Evolutionary conservation across 2,888 invertebrate genomes (phyloP), one percentile per base, ranked within the genome.

Genomic region (Cerceris rybyensis): DNA sequence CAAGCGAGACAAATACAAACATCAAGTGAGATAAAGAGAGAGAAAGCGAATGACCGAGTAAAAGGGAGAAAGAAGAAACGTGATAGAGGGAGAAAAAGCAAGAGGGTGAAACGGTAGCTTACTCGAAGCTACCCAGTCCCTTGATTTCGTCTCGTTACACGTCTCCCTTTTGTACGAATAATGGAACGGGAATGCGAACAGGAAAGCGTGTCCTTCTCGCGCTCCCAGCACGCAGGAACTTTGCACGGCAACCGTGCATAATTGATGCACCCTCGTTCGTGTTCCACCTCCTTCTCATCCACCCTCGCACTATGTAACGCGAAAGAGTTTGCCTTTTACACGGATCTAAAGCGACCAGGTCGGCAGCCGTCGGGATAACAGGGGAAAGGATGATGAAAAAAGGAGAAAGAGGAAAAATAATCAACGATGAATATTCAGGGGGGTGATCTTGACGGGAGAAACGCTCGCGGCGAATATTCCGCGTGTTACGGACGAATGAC

Each of bases 401-500:
- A 16, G 13, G 7, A 39, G 5, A 43, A 8, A 17, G 13, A 8
- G 8, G 6, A 57, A 49, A 17, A 76, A 80, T 83, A 85, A 85
- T 85, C 78, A 70, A 28, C 58, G 64, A 81, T 70, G 75, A 81
- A 75, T 78, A 83, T 83, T 81, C 85, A 76, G 67, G 60, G 81
- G 73, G 28, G 28, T 1, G 81, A 73, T 73, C 72, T 75, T 59
- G 67, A 50, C 55, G 68, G 46, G n/a, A 46, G 63, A 70, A 73
- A 69, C 41, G 57, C 61, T 17, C 50, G 49, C 63, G 59, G 70
- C 63, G 60, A 70, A 69, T 66, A 64, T 76, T 76, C 60, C 68
- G 67, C 69, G 67, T 65, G 67, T 43, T 59, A 69, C 60, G 75
- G 63, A 52, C 73, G 70, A 75, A 77, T 61, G 69, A 71, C 75